Percentiles rank a stretch among this genome's conserved stretches.
phyloP scores from a whole-genome alignment of 2,113 vertebrate species.

The Rhodinocichla rosea region DNA sequence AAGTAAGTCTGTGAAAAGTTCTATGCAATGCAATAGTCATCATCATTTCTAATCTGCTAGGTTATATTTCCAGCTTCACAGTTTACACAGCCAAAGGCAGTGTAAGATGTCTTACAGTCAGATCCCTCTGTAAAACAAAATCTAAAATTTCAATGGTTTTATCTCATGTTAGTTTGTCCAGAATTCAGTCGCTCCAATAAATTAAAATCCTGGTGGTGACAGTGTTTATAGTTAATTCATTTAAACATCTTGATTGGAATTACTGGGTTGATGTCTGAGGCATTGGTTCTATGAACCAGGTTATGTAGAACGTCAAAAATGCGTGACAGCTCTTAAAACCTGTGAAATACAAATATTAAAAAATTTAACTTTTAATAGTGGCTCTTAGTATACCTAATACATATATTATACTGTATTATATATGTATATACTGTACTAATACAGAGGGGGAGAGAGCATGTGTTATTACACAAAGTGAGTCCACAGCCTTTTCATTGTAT shows the following conservation, averaged over 20 bases:
- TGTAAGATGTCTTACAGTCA: neutral
- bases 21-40: neutral
- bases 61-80: neutral
- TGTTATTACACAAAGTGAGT: neutral
- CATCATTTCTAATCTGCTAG: neutral
- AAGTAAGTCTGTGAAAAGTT: neutral
- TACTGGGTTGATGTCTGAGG: neutral
- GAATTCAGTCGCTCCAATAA: neutral
- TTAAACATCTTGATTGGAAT: neutral
- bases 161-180: neutral
- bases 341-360: neutral
- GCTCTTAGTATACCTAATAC: neutral
- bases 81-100: neutral
- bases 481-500: neutral
- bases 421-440: neutral
- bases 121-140: neutral
- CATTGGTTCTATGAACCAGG: neutral
- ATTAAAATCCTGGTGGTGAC: neutral
- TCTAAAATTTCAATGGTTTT: neutral
- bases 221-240: neutral
- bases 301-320: neutral
- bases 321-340: neutral
- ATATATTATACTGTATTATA: neutral
- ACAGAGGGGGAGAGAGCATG: fast-evolving
- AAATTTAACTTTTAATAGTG: neutral